Evolutionary conservation across 2,797 vertebrate species (phyloP).

Genomic region (Chelidonichthys spinosus): DNA sequence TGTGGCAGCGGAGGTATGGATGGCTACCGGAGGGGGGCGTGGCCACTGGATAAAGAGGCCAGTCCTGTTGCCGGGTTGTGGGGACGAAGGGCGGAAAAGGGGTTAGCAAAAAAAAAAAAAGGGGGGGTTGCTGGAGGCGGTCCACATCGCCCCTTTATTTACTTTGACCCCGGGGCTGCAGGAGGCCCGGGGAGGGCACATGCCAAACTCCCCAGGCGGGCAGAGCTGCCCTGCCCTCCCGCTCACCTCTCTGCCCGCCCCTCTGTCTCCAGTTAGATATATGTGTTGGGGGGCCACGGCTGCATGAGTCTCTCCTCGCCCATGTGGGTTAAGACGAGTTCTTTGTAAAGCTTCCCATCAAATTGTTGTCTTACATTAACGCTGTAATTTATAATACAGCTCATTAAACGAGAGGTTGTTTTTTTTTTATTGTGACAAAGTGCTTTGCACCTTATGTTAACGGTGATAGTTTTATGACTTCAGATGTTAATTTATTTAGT

Average conservation of each 20-base stretch:
- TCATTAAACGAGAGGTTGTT: not conserved
- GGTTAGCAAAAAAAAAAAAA: conserved; percentile 24
- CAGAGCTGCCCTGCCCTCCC: conserved; percentile 80
- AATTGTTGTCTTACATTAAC: conserved; percentile 6
- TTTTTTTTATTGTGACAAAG: too few relatives aligned
- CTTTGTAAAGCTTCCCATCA: conserved; percentile 27
- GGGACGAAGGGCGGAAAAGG: conserved; percentile 56
- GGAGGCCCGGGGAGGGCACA: conserved; percentile 84
- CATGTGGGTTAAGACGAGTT: conserved; percentile 27
- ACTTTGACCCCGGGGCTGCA: conserved; percentile 82
- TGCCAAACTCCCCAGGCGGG: conserved; percentile 87
- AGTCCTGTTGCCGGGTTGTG: conserved; percentile 71
- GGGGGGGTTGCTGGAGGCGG: conserved; percentile 75
- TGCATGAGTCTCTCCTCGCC: conserved; percentile 49
- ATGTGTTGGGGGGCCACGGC: conserved; percentile 69
- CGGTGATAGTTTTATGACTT: not conserved
- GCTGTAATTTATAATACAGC: conserved; percentile 5
- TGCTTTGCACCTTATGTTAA: not conserved
- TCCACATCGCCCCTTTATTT: conserved; percentile 81
- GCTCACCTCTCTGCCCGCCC: conserved; percentile 82
- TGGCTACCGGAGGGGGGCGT: conserved; percentile 69
- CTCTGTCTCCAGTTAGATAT: conserved; percentile 82
- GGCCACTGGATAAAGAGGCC: conserved; percentile 68
- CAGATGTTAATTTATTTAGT: not conserved
- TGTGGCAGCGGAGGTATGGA: conserved; percentile 71